Percentiles rank a stretch among this genome's conserved stretches.
Evolutionary conservation across 2,888 invertebrate species (phyloP).

Genomic region (Ferdinandea cuprea): DNA sequence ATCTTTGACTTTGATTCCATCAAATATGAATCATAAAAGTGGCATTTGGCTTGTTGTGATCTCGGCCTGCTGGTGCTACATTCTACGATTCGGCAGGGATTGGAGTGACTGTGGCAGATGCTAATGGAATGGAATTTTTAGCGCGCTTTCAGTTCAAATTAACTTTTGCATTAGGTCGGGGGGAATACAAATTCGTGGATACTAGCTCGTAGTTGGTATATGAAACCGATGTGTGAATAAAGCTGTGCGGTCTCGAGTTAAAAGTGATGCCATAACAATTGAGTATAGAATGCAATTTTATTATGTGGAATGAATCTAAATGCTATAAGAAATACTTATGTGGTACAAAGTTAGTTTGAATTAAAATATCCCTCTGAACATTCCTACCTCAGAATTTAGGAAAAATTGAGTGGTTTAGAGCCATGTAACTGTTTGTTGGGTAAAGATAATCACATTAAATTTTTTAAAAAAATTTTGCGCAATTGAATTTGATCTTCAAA

Average conservation of each 20-base stretch:
- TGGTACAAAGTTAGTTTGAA: no score
- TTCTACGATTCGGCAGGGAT: slow-evolving; percentile 46
- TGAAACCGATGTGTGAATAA: not conserved
- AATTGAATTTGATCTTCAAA: no score
- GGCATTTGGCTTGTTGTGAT: slow-evolving; percentile 44
- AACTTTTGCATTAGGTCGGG: slow-evolving; percentile 27
- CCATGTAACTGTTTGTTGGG: no score
- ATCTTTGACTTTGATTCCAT: slow-evolving; percentile 22
- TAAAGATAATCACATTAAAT: no score
- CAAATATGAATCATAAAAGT: slow-evolving; percentile 54
- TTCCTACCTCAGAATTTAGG: no score
- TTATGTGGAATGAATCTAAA: slow-evolving; percentile 53
- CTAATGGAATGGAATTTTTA: slow-evolving; percentile 46
- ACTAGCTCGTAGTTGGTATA: no score
- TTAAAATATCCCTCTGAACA: no score
- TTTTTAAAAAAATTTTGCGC: no score
- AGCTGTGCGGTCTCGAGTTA: not conserved
- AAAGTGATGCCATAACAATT: slow-evolving; percentile 58
- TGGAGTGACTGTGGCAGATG: slow-evolving; percentile 44
- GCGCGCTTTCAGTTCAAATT: slow-evolving; percentile 47
- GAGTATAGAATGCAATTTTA: slow-evolving; percentile 58
- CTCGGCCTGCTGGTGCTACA: not conserved
- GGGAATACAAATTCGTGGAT: not conserved
- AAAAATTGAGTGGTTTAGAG: no score
- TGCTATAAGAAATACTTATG: slow-evolving; percentile 16